These are phyloP conservation scores for Amia ocellicauda DNA, from an alignment of 2,113 vertebrate genomes.

Conservation along the genomic window DNA sequence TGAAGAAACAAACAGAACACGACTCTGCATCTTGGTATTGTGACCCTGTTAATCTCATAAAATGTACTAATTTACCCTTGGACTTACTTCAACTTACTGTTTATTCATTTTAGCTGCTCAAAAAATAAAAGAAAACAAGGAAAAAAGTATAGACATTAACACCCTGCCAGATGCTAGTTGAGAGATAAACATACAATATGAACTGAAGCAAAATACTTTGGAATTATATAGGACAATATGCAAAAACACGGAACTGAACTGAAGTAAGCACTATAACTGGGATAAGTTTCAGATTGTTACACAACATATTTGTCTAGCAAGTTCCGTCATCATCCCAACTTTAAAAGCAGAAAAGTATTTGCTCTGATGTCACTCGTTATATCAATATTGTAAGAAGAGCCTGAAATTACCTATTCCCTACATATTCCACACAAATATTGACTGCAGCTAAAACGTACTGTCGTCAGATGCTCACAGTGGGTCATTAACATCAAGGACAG, in stretches of 20 bases:
- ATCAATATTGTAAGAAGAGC: conserved; percentile 27
- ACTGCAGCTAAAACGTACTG: conserved; percentile 23
- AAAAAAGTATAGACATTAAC: conserved; percentile 7
- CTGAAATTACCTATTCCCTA: conserved; percentile 25
- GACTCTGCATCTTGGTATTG: background rate
- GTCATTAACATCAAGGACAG: conserved; percentile 47
- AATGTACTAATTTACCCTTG: background rate
- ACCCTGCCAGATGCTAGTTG: conserved; percentile 19
- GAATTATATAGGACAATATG: too few relatives aligned
- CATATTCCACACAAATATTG: conserved; percentile 49
- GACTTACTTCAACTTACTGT: conserved; percentile 7
- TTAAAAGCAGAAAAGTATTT: too few relatives aligned
- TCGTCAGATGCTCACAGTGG: conserved; percentile 34
- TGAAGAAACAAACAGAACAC: conserved; percentile 21
- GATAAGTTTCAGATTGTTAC: background rate
- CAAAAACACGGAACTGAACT: too few relatives aligned
- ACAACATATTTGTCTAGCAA: background rate
- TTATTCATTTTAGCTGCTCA: conserved; percentile 25
- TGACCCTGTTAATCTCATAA: background rate
- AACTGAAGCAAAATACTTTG: too few relatives aligned
- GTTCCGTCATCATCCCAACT: background rate
- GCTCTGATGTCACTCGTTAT: conserved; percentile 31
- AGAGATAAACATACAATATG: conserved; percentile 24
- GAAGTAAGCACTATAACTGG: too few relatives aligned
- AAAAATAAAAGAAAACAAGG: conserved; percentile 1